Evolutionary conservation across 2,888 invertebrate species (phyloP).

Genomic region (Alviniconcha strummeri): DNA sequence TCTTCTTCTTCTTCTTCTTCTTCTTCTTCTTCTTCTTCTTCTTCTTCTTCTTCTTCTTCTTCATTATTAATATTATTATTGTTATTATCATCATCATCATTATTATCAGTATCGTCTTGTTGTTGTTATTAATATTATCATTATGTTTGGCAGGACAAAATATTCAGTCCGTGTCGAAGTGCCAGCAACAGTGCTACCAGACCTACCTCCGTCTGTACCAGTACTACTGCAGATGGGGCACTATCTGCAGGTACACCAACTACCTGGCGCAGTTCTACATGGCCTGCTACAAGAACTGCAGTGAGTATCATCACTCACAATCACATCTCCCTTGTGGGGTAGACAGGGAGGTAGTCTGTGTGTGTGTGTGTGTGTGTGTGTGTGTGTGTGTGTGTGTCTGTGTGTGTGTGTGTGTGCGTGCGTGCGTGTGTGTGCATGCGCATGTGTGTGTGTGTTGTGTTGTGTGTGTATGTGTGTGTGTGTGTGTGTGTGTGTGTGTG

Average conservation of each 20-base stretch:
- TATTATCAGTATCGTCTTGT: no score
- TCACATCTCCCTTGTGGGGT: neutral
- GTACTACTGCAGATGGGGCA: constrained; percentile 21
- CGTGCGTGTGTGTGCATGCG: neutral
- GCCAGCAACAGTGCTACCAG: constrained; percentile 14
- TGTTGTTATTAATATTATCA: no score
- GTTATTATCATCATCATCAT: no score
- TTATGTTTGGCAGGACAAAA: neutral
- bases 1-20: no score
- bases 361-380: constrained; percentile 19
- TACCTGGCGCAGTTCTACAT: constrained; percentile 17
- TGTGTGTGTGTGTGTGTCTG: neutral
- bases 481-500: neutral
- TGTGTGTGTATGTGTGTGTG: neutral
- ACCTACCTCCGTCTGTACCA: constrained; percentile 7
- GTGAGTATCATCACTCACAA: neutral
- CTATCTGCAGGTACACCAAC: neutral
- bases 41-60: no score
- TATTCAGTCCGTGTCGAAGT: neutral
- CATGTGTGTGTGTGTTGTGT: neutral
- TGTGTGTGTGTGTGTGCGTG: neutral
- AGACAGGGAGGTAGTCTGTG: neutral
- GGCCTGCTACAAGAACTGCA: neutral
- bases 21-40: no score
- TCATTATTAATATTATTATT: no score